These are phyloP conservation scores for Colletes latitarsis DNA, from an alignment of 1,140 invertebrate genomes.

Conservation along the genomic window DNA sequence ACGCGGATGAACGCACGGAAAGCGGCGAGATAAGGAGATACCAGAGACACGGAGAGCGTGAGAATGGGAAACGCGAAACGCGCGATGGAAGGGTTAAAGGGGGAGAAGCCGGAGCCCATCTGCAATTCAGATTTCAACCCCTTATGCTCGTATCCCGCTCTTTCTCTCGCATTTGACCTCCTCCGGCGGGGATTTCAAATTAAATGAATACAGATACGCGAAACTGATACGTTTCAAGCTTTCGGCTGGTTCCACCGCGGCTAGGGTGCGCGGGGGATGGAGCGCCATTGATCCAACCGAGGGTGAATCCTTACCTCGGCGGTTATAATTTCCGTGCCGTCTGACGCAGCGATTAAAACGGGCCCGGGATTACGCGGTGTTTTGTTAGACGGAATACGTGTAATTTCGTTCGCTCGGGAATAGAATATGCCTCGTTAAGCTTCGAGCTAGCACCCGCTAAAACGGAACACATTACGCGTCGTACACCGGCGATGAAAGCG, in stretches of 20 bases:
- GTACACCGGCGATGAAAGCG: constrained; percentile 6
- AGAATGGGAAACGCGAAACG: background rate
- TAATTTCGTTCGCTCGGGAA: constrained; percentile 27
- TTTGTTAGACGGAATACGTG: constrained; percentile 30
- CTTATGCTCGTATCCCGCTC: constrained; percentile 67
- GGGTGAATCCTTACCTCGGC: constrained; percentile 7
- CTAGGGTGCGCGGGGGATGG: background rate
- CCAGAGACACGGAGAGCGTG: background rate
- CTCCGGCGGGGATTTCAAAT: constrained; percentile 61
- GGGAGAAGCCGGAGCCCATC: constrained; percentile 48
- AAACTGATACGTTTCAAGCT: constrained; percentile 63
- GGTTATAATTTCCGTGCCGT: constrained; percentile 29
- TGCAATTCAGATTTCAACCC: constrained; percentile 75
- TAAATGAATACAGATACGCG: constrained; percentile 69
- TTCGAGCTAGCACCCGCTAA: constrained; percentile 1
- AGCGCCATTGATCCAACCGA: constrained; percentile 21
- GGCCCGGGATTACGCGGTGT: constrained; percentile 20
- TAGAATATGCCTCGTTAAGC: constrained; percentile 36
- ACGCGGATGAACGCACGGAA: constrained; percentile 27
- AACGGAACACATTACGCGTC: constrained; percentile 8
- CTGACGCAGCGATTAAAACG: constrained; percentile 34
- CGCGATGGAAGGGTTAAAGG: background rate
- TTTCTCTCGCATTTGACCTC: constrained; percentile 48
- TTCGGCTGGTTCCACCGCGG: constrained; percentile 7
- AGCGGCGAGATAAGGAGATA: background rate